Evolutionary conservation across 2,113 vertebrate species (phyloP), one percentile per base, ranked within the genome.

Genomic region (Salvelinus sp.): DNA sequence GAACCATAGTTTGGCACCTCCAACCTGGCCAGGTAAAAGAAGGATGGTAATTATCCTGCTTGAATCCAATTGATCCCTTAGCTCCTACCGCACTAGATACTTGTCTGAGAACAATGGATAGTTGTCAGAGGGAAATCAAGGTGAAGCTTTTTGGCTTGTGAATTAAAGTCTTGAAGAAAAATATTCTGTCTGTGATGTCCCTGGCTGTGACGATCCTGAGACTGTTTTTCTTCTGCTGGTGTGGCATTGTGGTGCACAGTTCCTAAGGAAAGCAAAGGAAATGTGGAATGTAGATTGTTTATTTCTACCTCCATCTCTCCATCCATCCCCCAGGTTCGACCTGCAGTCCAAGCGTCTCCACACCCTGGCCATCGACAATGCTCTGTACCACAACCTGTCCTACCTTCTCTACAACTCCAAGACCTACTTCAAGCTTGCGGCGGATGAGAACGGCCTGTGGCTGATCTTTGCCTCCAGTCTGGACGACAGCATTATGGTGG

Each of bases 331-430:
- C 92, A 99, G 98, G 70, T 92, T 95, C 38, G 87, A 97, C 78
- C 92, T 99, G 0, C 88, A 89, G 12, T 94, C 87, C 38, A 88
- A 85, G 79, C 91, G 76, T 1, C 82, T 94, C 75, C 84, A 90
- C 72, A 90, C 77, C 0, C 91, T 98, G 76, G 73, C 63, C 1
- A 89, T 99, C 0, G 86, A 96, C 23, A 94, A 96, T 1, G 95
- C 97, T 28, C 83, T 97, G 12, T 89, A 96, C 88, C 93, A 95
- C 2, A 95, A 92, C 78, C 91, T 95, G 18, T 94, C 94, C 77
- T 99, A 99, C 85, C 93, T 98, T 82, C 95, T 98, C 64, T 88
- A 92, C 0, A 97, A 96, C 88, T 96, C 97, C 13, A 99, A 98
- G 92, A 98, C 97, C 0, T 99, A 99, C 83, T 99, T 98, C 91